A percentile compares a stretch with the other conserved stretches of the same genome.
Conservation (phyloP, 2,888 invertebrate genomes). For the Hirudinaria manillensis region DNA sequence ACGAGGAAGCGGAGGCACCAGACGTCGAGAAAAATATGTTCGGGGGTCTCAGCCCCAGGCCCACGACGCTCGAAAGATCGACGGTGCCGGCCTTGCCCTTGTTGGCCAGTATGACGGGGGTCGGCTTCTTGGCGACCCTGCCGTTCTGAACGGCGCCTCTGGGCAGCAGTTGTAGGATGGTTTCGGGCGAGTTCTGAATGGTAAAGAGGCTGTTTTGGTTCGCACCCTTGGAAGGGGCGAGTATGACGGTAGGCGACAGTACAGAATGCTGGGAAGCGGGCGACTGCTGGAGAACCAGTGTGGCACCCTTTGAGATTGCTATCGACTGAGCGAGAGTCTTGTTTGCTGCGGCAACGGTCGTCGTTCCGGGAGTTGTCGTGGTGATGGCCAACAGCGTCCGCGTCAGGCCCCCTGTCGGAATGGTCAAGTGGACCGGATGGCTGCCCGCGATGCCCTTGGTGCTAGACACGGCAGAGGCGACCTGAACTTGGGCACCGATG, state of each 20-base stretch:
- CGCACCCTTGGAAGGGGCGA: background rate
- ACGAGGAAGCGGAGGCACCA: background rate
- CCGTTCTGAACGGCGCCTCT: conserved; percentile 1
- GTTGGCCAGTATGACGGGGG: conserved; percentile 10
- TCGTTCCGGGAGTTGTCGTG: background rate
- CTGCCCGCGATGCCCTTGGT: too few relatives aligned
- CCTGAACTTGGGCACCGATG: background rate
- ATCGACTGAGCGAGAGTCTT: conserved; percentile 3
- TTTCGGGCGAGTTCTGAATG: background rate
- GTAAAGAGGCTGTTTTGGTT: background rate
- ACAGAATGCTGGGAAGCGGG: background rate
- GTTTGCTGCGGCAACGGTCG: background rate
- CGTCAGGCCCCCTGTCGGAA: background rate
- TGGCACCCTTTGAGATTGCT: background rate
- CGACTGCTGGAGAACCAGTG: background rate
- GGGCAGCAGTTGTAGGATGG: background rate
- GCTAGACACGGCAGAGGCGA: background rate
- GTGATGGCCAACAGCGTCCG: background rate
- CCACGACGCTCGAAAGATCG: conserved; percentile 15
- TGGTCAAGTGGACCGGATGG: background rate
- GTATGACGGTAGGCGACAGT: background rate
- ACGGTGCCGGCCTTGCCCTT: background rate
- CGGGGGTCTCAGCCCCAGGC: conserved; percentile 2
- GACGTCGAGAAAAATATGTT: background rate
- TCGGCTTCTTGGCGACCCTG: background rate